A percentile compares a stretch with the other conserved stretches of the same genome.
Evolutionary conservation across 2,888 invertebrate genomes (phyloP).

Genomic region (Agapetus fuscipes): DNA sequence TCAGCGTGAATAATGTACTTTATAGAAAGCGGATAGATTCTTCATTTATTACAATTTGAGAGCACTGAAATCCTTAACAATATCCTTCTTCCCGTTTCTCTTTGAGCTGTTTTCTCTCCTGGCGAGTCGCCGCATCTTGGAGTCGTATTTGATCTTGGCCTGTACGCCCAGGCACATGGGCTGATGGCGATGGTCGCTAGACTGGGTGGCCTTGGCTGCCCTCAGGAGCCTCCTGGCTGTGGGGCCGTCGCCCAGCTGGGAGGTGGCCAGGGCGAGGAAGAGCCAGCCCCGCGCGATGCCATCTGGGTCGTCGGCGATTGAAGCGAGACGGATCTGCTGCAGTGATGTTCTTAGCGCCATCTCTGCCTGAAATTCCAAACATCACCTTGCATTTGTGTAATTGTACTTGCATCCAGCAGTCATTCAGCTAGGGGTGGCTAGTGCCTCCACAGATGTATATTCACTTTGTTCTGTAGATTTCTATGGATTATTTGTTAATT

Average conservation of each 20-base stretch:
- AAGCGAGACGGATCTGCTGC: slow-evolving; percentile 72
- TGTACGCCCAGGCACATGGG: slow-evolving; percentile 84
- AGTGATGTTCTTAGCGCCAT: slow-evolving; percentile 82
- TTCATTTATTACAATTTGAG: too few relatives aligned
- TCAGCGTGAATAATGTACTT: too few relatives aligned
- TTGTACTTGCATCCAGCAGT: too few relatives aligned
- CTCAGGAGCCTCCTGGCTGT: slow-evolving; percentile 53
- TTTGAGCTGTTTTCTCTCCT: too few relatives aligned
- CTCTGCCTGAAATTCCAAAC: slow-evolving; percentile 59
- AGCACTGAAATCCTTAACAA: too few relatives aligned
- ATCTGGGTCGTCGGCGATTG: slow-evolving; percentile 72
- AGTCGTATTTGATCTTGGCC: slow-evolving; percentile 64
- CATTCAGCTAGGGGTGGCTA: too few relatives aligned
- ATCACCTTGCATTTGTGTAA: too few relatives aligned
- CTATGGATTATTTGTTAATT: too few relatives aligned
- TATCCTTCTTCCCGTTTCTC: too few relatives aligned
- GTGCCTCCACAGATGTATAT: too few relatives aligned
- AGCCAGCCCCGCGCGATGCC: slow-evolving; percentile 74
- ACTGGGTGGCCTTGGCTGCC: slow-evolving; percentile 27
- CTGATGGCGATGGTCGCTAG: slow-evolving; percentile 54
- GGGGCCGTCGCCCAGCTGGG: slow-evolving; percentile 67
- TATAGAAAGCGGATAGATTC: too few relatives aligned
- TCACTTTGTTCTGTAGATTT: too few relatives aligned
- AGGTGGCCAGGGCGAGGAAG: slow-evolving; percentile 77
- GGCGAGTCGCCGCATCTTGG: slow-evolving; percentile 23